phyloP scores from a whole-genome alignment of 2,797 vertebrate genomes.

The Siniperca obscura region DNA sequence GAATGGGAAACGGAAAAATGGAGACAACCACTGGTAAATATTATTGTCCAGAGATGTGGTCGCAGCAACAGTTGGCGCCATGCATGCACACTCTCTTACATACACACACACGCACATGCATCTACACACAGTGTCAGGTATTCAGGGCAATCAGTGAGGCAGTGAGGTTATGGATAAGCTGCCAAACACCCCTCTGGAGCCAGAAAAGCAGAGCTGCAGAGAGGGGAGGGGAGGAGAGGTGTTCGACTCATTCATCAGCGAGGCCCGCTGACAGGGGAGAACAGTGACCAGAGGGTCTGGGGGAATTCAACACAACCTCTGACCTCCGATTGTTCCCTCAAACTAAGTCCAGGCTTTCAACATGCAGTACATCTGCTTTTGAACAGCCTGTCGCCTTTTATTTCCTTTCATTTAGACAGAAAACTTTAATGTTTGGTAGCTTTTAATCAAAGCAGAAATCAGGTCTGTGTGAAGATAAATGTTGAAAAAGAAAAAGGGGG shows the following conservation, averaged over 20 bases:
- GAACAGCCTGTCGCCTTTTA: slow-evolving; percentile 30
- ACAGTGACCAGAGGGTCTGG: slow-evolving; percentile 40
- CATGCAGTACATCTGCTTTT: slow-evolving; percentile 56
- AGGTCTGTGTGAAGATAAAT: slow-evolving; percentile 23
- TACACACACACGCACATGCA: background rate
- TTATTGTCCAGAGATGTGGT: slow-evolving; percentile 40
- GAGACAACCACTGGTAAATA: slow-evolving; percentile 37
- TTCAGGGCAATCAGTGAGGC: slow-evolving; percentile 50
- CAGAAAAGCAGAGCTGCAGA: slow-evolving; percentile 34
- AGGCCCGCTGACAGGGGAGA: slow-evolving; percentile 17
- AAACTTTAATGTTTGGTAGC: slow-evolving; percentile 35
- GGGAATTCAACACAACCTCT: slow-evolving; percentile 39
- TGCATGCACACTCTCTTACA: background rate
- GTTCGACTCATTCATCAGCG: background rate
- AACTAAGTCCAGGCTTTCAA: slow-evolving; percentile 45
- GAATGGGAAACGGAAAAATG: slow-evolving; percentile 12
- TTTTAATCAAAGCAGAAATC: slow-evolving; percentile 39
- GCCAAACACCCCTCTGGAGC: slow-evolving; percentile 48
- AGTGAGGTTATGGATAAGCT: slow-evolving; percentile 57
- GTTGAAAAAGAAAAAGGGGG: slow-evolving; percentile 21
- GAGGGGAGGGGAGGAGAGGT: background rate
- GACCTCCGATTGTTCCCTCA: slow-evolving; percentile 44
- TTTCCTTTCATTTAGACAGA: slow-evolving; percentile 49
- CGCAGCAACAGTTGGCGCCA: slow-evolving; percentile 38
- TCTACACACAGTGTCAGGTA: slow-evolving; percentile 59